Evolutionary conservation across 2,888 invertebrate species (phyloP), one percentile per base, ranked within the genome.

Genomic region (Hartigia nigra): DNA sequence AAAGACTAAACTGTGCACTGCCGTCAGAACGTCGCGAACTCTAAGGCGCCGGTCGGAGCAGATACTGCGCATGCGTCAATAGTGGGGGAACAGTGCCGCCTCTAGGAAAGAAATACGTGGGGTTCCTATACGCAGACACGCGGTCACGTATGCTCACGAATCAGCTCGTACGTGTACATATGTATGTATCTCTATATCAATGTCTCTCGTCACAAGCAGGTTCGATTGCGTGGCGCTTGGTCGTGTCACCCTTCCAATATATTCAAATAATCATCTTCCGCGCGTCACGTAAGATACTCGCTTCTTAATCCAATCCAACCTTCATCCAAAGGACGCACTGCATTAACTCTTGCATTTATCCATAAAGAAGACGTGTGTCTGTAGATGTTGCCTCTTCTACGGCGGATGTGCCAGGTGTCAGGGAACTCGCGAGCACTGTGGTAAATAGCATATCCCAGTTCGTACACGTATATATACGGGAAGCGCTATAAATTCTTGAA

Each of bases 181-280:
- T n/a, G n/a, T 39, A 39, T 23, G 23, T 55, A 55, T 55, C 23
- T 14, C 14, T 55, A 55, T 72, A 55, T 72, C 72, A 34, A 14
- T 23, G 72, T 72, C 72, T 72, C 72, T 55, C 23, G 55, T 55
- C 55, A 84, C 80, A 83, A 83, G 82, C 82, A 84, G 81, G 82
- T 80, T 77, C 81, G 85, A 86, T 86, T 82, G 85, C 86, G 86
- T 85, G 84, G 84, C 82, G 80, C 81, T 84, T 81, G 82, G 84
- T 85, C 84, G 81, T 74, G 81, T 77, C 83, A 86, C 78, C 86
- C 87, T 86, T 88, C 86, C 82, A 86, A 87, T 88, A 55, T 55
- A 87, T 85, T 86, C 85, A 86, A 87, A 85, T 83, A 83, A 81
- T 84, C 82, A 55, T 55, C 55, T 55, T 55, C 55, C 55, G 14